Percentiles rank a stretch among this genome's conserved stretches.
Evolutionary conservation across 2,113 vertebrate genomes (phyloP).

Genomic region (Poeciliopsis occidentalis): DNA sequence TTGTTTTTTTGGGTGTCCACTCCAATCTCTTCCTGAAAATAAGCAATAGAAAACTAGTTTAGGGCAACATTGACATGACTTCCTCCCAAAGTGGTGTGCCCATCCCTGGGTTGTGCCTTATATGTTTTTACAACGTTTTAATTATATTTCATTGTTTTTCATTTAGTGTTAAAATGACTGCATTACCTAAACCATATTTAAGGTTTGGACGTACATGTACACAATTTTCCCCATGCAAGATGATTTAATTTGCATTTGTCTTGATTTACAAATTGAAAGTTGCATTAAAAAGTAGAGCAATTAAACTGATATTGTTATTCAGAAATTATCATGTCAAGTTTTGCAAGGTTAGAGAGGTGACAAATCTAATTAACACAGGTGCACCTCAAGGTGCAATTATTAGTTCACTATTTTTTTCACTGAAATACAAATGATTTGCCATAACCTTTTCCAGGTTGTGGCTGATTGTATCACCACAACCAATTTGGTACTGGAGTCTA

Average conservation of each 20-base stretch:
- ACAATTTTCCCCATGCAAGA: neutral
- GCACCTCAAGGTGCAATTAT: neutral
- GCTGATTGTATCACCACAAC: too few species aligned
- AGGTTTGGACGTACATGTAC: neutral
- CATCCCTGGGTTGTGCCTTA: neutral
- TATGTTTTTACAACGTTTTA: neutral
- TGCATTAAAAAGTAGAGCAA: too few species aligned
- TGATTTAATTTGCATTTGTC: neutral
- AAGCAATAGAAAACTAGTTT: too few species aligned
- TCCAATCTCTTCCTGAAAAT: too few species aligned
- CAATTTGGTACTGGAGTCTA: too few species aligned
- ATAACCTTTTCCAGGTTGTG: neutral
- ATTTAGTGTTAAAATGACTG: neutral
- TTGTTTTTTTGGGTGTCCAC: too few species aligned
- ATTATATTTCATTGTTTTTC: neutral
- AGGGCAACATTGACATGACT: too few species aligned
- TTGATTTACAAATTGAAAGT: constrained; percentile 2
- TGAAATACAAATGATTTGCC: neutral
- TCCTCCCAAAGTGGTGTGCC: too few species aligned
- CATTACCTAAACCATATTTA: neutral
- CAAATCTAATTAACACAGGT: neutral
- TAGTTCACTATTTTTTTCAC: neutral
- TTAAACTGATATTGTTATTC: too few species aligned
- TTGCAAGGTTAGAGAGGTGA: neutral
- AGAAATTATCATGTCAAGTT: neutral